Base-by-base conservation (phyloP, 2,113 vertebrate species). In the Dissostichus mawsoni region DNA sequence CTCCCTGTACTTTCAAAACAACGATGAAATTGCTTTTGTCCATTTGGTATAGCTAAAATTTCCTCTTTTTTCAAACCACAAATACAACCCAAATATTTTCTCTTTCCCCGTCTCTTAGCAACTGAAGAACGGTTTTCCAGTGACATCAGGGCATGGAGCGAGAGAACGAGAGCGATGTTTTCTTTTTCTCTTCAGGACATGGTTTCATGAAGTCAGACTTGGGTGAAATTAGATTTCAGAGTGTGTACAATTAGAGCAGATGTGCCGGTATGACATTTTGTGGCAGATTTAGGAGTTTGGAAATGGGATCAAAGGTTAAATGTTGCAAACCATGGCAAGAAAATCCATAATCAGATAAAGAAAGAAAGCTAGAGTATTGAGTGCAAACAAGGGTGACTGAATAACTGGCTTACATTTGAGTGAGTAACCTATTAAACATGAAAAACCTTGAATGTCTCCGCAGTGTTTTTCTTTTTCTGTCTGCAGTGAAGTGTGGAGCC, bases 31-130 rank as follows among this genome's bases (percentile, higher is more conserved):
- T 84, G 66, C 66, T 76, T 90, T 89, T 89, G 85, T 83, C 69
- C 83, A 86, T 91, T 92, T 83, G 82, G 69, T 89, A 82, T 36
- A 72, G 68, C 76, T 67, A 86, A 78, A 87, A 87, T 88, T 85
- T 87, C 80, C 78, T 93, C 82, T 82, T 90, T 91, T 77, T 69
- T 4, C 1, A 33, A 86, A 89, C 85, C 87, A 84, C 82, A 89
- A 89, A 92, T 89, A 89, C 87, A 81, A 87, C 88, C 91, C 88
- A 92, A 94, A 94, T 94, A 95, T 94, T 95, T 94, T 91, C 85
- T 85, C 90, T 93, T 79, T 69, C 81, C 77, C 74, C 25, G 94
- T 95, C 90, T 87, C 94, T 91, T 94, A 95, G 94, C 94, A 95
- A 95, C 94, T 68, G 86, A 86, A 89, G 90, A 93, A 91, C 90